Evolutionary conservation across 2,797 vertebrate species (phyloP).

Genomic region (Xiphophorus birchmanni): DNA sequence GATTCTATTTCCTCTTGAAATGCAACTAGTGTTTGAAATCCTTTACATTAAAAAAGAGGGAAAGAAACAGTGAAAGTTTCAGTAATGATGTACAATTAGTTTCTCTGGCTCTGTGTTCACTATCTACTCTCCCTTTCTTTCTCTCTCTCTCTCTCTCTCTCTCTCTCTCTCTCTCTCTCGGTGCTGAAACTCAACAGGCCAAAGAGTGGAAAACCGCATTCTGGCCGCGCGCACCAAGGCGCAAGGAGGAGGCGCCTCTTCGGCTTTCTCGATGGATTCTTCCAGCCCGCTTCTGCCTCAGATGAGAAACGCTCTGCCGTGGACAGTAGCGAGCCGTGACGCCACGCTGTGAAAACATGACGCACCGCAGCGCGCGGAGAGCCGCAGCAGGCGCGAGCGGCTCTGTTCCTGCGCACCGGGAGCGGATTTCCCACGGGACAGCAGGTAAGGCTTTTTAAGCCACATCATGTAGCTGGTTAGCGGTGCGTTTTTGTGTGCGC

Average conservation of each 20-base stretch:
- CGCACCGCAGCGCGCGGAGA: conserved; percentile 54
- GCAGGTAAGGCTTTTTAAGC: conserved; percentile 58
- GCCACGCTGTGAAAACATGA: conserved; percentile 55
- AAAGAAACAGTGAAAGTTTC: background rate
- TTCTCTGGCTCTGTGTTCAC: background rate
- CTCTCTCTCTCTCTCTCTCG: conserved; percentile 27
- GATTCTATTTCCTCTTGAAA: background rate
- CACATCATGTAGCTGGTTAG: background rate
- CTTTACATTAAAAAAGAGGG: too few relatives aligned
- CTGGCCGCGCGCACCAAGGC: conserved; percentile 46
- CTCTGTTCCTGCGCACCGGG: conserved; percentile 45
- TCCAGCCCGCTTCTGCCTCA: conserved; percentile 61
- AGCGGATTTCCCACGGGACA: conserved; percentile 47
- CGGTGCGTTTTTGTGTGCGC: background rate
- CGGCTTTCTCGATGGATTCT: conserved; percentile 65
- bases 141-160: conserved; percentile 19
- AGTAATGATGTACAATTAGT: background rate
- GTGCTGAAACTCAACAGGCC: conserved; percentile 36
- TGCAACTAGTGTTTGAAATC: background rate
- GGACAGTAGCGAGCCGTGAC: conserved; percentile 61
- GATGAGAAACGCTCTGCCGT: conserved; percentile 53
- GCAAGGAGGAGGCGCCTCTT: conserved; percentile 70
- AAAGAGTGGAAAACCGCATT: conserved; percentile 41
- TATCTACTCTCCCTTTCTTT: conserved; percentile 24
- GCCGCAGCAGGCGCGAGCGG: conserved; percentile 43